phyloP scores from a whole-genome alignment of 2,113 vertebrate species.

The Podilymbus podiceps region DNA sequence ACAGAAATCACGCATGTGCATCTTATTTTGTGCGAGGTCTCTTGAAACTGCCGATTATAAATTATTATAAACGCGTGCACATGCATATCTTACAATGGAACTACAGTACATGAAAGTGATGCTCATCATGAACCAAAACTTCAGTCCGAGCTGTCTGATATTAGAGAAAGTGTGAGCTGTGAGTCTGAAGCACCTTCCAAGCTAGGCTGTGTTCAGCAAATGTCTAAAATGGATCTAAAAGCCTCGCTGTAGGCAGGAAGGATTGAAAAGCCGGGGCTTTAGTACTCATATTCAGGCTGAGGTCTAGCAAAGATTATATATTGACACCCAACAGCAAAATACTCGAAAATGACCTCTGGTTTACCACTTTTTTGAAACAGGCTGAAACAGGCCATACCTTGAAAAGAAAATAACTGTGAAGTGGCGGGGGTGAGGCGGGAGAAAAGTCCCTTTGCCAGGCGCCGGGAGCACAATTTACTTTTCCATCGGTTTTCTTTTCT shows the following conservation, averaged over 20 bases:
- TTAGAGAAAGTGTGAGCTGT: neutral
- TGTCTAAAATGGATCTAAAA: neutral
- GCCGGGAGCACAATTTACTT: neutral
- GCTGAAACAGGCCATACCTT: neutral
- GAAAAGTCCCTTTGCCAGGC: neutral
- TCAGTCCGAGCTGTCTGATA: neutral
- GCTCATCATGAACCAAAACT: neutral
- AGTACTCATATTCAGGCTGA: neutral
- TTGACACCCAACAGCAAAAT: neutral
- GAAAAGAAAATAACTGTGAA: neutral
- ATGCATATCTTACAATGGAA: neutral
- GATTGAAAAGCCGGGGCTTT: neutral
- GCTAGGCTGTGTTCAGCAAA: neutral
- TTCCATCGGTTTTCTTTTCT: neutral
- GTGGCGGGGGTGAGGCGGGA: too few relatives aligned
- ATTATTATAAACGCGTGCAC: neutral
- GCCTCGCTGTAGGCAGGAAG: neutral
- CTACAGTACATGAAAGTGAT: neutral
- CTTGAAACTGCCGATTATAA: neutral
- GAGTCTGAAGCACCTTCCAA: neutral
- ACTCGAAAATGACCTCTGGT: neutral
- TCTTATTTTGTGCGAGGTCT: neutral
- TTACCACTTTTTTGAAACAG: neutral
- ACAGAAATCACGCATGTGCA: neutral
- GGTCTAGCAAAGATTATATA: neutral